Base-by-base conservation (phyloP, 2,888 invertebrate species). In the Plagiodera versicolora region DNA sequence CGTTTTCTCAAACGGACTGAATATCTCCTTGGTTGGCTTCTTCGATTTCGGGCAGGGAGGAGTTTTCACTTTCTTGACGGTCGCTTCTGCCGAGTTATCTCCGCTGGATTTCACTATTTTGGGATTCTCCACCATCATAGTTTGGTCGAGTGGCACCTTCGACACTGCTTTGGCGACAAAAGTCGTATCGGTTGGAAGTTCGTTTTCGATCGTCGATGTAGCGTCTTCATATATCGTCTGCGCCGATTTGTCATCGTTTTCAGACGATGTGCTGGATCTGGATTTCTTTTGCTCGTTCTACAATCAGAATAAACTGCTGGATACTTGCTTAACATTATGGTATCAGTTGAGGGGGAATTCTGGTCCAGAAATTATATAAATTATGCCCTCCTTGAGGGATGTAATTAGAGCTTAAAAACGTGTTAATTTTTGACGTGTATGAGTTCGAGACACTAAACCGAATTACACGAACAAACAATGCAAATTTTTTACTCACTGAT, bases 1-100 rank as follows among this genome's bases (percentile, higher is more conserved):
- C 66, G 86, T 86, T 61, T 84, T 83, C 5, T 82, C 80, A 61
- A 83, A 85, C 1, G 86, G 86, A 77, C 85, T 86, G 64, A 81
- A 83, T 14, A 82, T 70, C 17, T 78, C 77, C 44, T 70, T 69
- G 16, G 52, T 57, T 17, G 58, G 68, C n/a, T 57, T 55, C 17
- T 60, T 60, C 6, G 59, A 56, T 45, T 61, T 64, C 51, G 66
- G 67, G 46, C 61, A 63, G 17, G 66, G 61, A 5, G 69, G 65
- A 19, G 66, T 66, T 53, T 59, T 65, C 58, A 11, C 70, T 18
- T 57, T 67, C 69, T 51, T 50, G 20, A 10, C 49, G 54, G 20
- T 64, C 17, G 11, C 56, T 48, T 11, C 18, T 8, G 18, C 28
- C 20, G n/a, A 24, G 9, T 51, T 30, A 20, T 58, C 50, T n/a